Base-by-base conservation (phyloP, 1,140 invertebrate genomes). In the Aphis gossypii region DNA sequence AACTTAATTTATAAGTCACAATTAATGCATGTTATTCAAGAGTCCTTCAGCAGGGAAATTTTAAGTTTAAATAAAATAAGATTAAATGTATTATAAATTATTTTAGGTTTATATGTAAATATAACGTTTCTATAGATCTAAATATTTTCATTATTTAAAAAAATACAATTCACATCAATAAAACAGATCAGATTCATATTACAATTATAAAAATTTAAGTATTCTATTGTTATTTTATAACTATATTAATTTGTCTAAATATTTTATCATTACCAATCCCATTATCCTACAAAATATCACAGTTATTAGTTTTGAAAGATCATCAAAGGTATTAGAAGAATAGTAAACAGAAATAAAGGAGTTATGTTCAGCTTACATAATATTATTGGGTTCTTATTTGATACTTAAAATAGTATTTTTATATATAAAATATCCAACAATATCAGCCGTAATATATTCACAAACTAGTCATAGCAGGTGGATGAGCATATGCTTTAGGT, bases 401-500 rank as follows among this genome's bases (percentile, higher is more conserved):
- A 90, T 44, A 90, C 35, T 90, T 30, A 60, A 60, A 60, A 90
- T 68, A 90, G n/a, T 68, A 90, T 0, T 90, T 68, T 90, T 60
- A 8, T 6, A 54, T 21, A 54, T 14, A 20, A 35, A 90, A 6
- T 3, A 41, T 41, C 14, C 38, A 90, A 44, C 51, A 68, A 44
- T 90, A 30, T 90, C 23, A 68, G 23, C 41, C 68, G 41, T 5
- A 30, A 82, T 92, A 30, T 21, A 25, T 44, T 96, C 96, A 97
- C 94, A 98, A 96, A 95, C 97, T 97, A 23, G 98, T 99, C 97
- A 98, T 98, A 87, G 98, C 98, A 2, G 98, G 98, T 20, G 98
- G 97, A n/a, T 98, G 96, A 1, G 98, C 98, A 95, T 99, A 99
- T 0, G 98, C 98, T 95, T 98, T 98, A 23, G 98, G 98, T 94